Percentiles rank a stretch among this genome's conserved stretches.
Conservation (phyloP, 2,797 vertebrate species). For the Neosilurus mollespiculum region DNA sequence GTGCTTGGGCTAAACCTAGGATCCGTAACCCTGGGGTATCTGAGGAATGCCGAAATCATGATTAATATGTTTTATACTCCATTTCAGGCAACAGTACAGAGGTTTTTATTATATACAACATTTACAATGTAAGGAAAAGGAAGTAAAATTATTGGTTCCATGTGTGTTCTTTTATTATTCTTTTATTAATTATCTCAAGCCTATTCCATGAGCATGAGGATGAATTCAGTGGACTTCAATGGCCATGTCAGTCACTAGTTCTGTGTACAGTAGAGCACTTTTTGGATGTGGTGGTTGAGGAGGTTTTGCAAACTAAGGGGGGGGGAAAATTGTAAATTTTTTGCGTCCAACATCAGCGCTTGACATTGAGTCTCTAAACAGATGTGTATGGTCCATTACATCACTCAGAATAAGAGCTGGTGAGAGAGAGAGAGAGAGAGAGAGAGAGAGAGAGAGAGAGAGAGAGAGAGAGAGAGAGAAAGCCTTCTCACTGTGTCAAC, state of each 20-base stretch:
- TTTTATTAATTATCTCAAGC: background rate
- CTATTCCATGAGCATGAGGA: background rate
- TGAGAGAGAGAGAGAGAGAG: constrained; percentile 6
- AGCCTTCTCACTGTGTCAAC: constrained; percentile 47
- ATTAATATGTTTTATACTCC: constrained; percentile 65
- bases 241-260: background rate
- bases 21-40: constrained; percentile 71
- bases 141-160: background rate
- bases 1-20: constrained; percentile 66
- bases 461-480: background rate
- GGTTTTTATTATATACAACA: background rate
- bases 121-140: background rate
- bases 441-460: background rate
- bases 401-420: constrained; percentile 44
- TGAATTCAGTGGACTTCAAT: background rate
- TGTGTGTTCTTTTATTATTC: background rate
- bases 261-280: background rate
- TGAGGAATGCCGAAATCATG: constrained; percentile 65
- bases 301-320: background rate
- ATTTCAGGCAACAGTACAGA: constrained; percentile 4
- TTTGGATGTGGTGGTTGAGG: background rate
- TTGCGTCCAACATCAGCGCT: background rate
- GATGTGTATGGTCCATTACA: constrained; percentile 27
- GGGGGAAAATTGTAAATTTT: background rate
- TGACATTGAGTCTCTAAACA: background rate